phyloP scores from a whole-genome alignment of 2,113 vertebrate species.

The Nymphicus hollandicus region DNA sequence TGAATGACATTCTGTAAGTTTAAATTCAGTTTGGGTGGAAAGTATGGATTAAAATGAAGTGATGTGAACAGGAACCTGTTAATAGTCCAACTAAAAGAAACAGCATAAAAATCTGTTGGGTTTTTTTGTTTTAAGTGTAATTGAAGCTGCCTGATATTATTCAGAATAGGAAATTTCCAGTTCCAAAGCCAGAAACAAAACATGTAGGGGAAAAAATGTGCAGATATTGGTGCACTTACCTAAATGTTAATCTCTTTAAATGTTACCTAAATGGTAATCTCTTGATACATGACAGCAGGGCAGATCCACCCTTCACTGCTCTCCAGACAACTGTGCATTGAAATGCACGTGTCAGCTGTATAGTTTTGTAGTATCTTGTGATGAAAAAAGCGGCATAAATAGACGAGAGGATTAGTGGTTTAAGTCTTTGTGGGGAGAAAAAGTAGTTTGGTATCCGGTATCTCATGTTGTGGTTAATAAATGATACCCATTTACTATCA shows the following conservation, averaged over 20 bases:
- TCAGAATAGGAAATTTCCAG: background rate
- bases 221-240: background rate
- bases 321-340: too few species aligned
- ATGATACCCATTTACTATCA: background rate
- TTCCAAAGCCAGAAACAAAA: background rate
- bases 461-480: background rate
- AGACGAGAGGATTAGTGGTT: background rate
- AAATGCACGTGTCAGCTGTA: background rate
- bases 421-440: background rate
- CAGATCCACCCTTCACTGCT: background rate
- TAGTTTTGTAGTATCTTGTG: background rate
- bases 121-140: background rate
- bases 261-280: too few species aligned
- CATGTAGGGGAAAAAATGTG: rapidly evolving
- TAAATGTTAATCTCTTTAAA: too few species aligned
- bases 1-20: background rate
- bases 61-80: background rate
- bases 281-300: background rate
- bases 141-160: background rate
- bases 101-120: background rate
- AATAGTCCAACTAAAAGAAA: background rate
- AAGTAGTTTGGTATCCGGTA: background rate
- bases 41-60: background rate
- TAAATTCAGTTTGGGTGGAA: background rate
- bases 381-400: background rate